Evolutionary conservation across 2,113 vertebrate genomes (phyloP), one percentile per base, ranked within the genome.

Genomic region (Smithornis capensis): DNA sequence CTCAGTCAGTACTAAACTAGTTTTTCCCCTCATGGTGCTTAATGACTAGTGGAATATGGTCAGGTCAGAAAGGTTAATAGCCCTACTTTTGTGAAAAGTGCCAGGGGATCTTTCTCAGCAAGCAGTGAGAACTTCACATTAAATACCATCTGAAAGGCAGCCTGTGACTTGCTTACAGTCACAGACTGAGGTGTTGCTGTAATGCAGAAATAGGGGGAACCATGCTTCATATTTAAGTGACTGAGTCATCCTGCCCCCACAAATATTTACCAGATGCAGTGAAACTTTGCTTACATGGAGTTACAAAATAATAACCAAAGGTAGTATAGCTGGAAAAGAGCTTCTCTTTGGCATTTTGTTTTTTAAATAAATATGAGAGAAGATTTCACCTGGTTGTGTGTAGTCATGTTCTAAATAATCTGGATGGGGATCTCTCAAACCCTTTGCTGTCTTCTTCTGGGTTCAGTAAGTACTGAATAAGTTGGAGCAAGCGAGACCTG

Each of bases 41-140:
- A 94, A 89, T 73, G 74, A 86, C 55, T 35, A 57, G 65, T 38
- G 24, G 87, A 90, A 69, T 93, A 93, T 52, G 65, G 74, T 80
- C 25, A 8, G 92, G 87, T 95, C 94, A 95, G 56, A 74, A 53
- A 92, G 94, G 83, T 96, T 94, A 96, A 97, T 93, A 93, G 96
- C 83, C 57, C 63, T 87, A 56, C 92, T 97, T 93, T 59, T 35
- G 42, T 82, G 42, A 63, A 70, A 83, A 96, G 78, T 80, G 62
- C 42, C 68, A 40, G 55, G 59, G 70, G 69, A 94, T 87, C 81
- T 80, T 63, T 88, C 85, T 63, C 69, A 78, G 63, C 33, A 47
- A 85, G 60, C 53, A 70, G 14, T 53, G 53, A 92, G 86, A 84
- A 67, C 33, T 19, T 94, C 44, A 59, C 33, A 40, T 37, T 86